Percentiles rank a stretch among this genome's conserved stretches.
These are phyloP conservation scores for Plagodis dolabraria DNA, from an alignment of 2,888 invertebrate genomes.

Conservation along the genomic window DNA sequence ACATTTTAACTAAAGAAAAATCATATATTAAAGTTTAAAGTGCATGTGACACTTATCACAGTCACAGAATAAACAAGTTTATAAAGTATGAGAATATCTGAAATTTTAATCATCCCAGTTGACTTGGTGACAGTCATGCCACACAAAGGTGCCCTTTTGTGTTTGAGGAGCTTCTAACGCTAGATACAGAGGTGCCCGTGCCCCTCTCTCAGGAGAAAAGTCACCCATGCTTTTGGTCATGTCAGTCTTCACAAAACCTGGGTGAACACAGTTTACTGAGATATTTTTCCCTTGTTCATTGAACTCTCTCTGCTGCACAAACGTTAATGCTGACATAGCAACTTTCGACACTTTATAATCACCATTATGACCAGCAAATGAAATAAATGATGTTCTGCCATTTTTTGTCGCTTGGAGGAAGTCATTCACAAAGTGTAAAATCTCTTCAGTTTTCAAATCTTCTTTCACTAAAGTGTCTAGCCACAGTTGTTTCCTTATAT, in stretches of 20 bases:
- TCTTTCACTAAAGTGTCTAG: slow-evolving; percentile 72
- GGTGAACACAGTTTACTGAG: slow-evolving; percentile 79
- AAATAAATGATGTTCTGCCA: slow-evolving; percentile 68
- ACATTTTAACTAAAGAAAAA: slow-evolving; percentile 60
- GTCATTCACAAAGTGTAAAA: slow-evolving; percentile 82
- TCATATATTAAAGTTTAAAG: slow-evolving; percentile 75
- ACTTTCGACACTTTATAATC: slow-evolving; percentile 82
- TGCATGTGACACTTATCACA: slow-evolving; percentile 82
- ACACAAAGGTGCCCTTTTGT: slow-evolving; percentile 76
- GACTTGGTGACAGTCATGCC: slow-evolving; percentile 80
- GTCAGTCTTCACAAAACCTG: slow-evolving; percentile 80
- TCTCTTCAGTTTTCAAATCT: slow-evolving; percentile 78
- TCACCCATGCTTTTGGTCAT: slow-evolving; percentile 82
- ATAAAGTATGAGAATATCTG: slow-evolving; percentile 55
- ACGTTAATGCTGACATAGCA: slow-evolving; percentile 76
- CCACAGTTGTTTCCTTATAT: slow-evolving; percentile 76
- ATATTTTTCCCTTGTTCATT: slow-evolving; percentile 78
- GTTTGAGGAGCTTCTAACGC: slow-evolving; percentile 76
- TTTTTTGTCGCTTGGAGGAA: slow-evolving; percentile 84
- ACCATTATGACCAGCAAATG: slow-evolving; percentile 77
- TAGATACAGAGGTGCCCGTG: slow-evolving; percentile 71
- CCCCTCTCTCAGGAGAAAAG: slow-evolving; percentile 75
- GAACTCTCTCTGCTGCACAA: slow-evolving; percentile 77
- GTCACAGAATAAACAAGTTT: slow-evolving; percentile 66
- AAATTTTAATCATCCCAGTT: slow-evolving; percentile 79